Base-by-base conservation (phyloP, 2,888 invertebrate species). In the Disparrhopalites patrizii region DNA sequence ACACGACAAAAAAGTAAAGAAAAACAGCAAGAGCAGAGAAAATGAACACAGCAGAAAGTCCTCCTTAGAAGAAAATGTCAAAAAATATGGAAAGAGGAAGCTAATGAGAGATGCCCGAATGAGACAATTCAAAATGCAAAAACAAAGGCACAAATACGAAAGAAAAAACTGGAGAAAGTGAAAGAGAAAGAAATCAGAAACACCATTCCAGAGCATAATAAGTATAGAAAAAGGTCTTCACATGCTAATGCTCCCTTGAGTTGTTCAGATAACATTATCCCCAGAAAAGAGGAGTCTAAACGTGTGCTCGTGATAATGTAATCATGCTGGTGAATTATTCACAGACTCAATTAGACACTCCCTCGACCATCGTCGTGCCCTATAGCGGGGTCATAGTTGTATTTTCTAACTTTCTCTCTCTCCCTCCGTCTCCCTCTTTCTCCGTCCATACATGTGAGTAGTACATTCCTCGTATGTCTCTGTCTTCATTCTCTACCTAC, bases 321-420 rank as follows among this genome's bases (percentile, higher is more conserved):
- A 71, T 71, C 69, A 71, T 69, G 66, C 63, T 67, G 60, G 65
- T 68, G 69, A 69, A 71, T 71, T 69, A 69, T 69, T 71, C 69
- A 68, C 68, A 54, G 69, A 67, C 61, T 67, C 68, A 70, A 71
- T 71, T 71, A 71, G 69, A 68, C 67, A 61, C 67, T 65, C 51
- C 64, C 50, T 62, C 52, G 30, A 54, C 64, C n/a, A 47, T 47
- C 47, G 47, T 47, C 47, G 47, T 25, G 8, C 47, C 47, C 47
- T 47, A 25, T 18, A 47, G 47, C 25, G 20, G 8, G 25, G 47
- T 47, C 47, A 47, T 47, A 20, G 47, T 23, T 8, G 18, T 20
- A 47, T n/a, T n/a, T n/a, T n/a, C n/a, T n/a, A n/a, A n/a, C n/a
- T n/a, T n/a, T n/a, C n/a, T n/a, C 10, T 20, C 40, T 18, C 3